Evolutionary conservation across 2,113 vertebrate species (phyloP), one percentile per base, ranked within the genome.

Genomic region (Fulica atra): DNA sequence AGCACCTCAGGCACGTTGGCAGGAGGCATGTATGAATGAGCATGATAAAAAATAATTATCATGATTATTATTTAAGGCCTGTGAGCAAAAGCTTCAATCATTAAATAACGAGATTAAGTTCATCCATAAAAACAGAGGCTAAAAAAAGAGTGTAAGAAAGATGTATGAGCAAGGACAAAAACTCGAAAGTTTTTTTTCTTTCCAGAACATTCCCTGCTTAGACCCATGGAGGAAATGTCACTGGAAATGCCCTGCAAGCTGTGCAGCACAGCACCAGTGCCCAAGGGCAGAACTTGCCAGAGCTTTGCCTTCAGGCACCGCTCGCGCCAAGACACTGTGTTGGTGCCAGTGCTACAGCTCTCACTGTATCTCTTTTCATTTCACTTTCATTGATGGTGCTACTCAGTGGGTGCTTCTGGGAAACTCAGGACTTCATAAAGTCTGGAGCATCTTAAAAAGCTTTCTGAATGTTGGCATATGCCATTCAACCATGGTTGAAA

Each of bases 31-130:
- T 96, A 86, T 68, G 90, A 93, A 71, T 69, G 86, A 93, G 61
- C 53, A 61, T 87, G 83, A 92, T 91, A 71, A 84, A 96, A 94
- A 94, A 69, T 89, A 89, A 92, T 95, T 70, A 89, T 48, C 18
- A 2, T 56, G 42, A 84, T 91, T 88, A 89, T 96, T 94, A 86
- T 90, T 93, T 92, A 94, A 94, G 76, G 88, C 92, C 95, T 81
- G 56, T 90, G 64, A 96, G 93, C 88, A 88, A 88, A 95, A 90
- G 33, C 88, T 93, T 96, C 90, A 81, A 83, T 96, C 85, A 88
- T 88, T 86, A 95, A 96, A 81, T 90, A 94, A 95, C 85, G 64
- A 48, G 38, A 86, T 93, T 87, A 89, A 92, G 40, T 81, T 79
- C n/a, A 60, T 81, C 72, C 57, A 65, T 84, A 68, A 88, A 79